A percentile compares a stretch with the other conserved stretches of the same genome.
Evolutionary conservation across 2,888 invertebrate genomes (phyloP).

Genomic region (Drosophila tripunctata): DNA sequence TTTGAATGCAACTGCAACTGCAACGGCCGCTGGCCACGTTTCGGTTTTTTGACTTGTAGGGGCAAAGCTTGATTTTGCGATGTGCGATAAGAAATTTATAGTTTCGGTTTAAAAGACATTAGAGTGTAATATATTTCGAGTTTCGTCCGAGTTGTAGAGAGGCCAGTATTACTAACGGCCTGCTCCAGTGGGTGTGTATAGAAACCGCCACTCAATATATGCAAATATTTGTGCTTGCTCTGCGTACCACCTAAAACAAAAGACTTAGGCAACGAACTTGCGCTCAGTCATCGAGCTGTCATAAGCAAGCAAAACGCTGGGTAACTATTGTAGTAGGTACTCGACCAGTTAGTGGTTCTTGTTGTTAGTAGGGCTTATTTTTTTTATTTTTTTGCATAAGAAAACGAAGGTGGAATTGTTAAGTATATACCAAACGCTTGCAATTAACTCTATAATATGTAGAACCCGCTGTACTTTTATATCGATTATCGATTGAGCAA

Average conservation of each 20-base stretch:
- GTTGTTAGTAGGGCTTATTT: constrained; percentile 1
- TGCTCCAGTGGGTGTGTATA: constrained; percentile 64
- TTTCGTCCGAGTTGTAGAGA: constrained; percentile 56
- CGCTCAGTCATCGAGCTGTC: constrained; percentile 66
- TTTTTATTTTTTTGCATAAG: constrained; percentile 2
- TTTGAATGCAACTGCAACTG: constrained; percentile 22
- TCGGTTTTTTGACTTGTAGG: constrained; percentile 69
- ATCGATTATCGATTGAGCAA: constrained; percentile 7
- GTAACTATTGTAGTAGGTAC: not conserved
- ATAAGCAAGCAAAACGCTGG: constrained; percentile 52
- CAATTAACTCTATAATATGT: constrained; percentile 16
- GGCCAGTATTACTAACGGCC: constrained; percentile 69
- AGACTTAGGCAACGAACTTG: constrained; percentile 78
- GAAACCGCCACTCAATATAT: constrained; percentile 44
- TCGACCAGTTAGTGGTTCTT: constrained; percentile 5
- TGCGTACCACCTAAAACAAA: constrained; percentile 55
- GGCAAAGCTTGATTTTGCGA: constrained; percentile 78
- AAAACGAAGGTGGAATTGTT: constrained; percentile 27
- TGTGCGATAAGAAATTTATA: constrained; percentile 77
- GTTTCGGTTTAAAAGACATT: constrained; percentile 80
- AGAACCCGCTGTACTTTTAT: constrained; percentile 9
- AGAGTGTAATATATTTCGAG: constrained; percentile 78
- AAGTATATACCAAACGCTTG: constrained; percentile 11
- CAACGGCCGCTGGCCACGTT: constrained; percentile 58
- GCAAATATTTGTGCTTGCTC: constrained; percentile 74